Conservation (phyloP, 2,888 invertebrate genomes). For the Itoplectis maculator region DNA sequence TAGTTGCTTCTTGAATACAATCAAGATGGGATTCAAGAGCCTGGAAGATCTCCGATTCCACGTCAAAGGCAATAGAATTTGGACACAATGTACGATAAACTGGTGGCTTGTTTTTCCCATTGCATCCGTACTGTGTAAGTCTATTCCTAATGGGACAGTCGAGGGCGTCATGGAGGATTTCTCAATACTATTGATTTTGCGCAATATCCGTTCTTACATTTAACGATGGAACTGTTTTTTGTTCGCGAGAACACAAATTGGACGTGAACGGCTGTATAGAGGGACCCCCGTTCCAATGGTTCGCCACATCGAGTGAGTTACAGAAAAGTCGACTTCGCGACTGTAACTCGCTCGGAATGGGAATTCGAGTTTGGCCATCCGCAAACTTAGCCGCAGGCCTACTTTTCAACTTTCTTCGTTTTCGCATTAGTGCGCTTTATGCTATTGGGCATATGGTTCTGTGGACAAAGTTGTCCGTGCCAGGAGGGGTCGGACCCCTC, state of each 20-base stretch:
- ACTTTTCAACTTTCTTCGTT: slow-evolving; percentile 21
- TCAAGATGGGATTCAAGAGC: background rate
- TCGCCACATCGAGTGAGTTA: background rate
- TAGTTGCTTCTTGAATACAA: background rate
- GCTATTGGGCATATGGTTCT: background rate
- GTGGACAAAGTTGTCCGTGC: slow-evolving; percentile 6
- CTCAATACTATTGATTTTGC: background rate
- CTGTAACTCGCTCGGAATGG: slow-evolving; percentile 12
- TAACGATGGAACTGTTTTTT: background rate
- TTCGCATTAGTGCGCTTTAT: slow-evolving; percentile 8
- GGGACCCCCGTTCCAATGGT: background rate
- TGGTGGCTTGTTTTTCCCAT: background rate
- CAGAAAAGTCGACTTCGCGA: slow-evolving; percentile 4
- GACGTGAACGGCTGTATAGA: background rate
- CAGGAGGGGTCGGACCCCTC: background rate
- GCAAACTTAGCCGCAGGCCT: slow-evolving; percentile 21
- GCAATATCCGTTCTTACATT: background rate
- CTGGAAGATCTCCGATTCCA: background rate
- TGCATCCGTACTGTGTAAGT: background rate
- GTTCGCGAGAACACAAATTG: background rate
- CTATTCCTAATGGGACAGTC: background rate
- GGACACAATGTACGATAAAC: background rate
- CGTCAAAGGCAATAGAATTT: background rate
- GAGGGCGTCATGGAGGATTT: background rate
- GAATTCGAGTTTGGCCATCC: slow-evolving; percentile 24